These are phyloP conservation scores for Philaenus spumarius DNA, from an alignment of 1,140 invertebrate species.

Conservation along the genomic window DNA sequence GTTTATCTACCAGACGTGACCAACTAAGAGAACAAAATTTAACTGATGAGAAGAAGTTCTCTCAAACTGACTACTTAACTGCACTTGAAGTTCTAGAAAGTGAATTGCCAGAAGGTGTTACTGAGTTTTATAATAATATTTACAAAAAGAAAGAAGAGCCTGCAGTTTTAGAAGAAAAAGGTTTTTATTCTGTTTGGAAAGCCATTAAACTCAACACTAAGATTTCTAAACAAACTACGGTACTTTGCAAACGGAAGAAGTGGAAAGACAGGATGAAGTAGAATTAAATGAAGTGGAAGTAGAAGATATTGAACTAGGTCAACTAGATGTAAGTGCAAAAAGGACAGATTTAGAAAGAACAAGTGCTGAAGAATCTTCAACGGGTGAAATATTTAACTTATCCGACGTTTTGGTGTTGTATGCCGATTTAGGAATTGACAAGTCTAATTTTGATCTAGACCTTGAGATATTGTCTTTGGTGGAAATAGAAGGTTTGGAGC, in stretches of 20 bases:
- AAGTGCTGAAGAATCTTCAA: too few relatives aligned
- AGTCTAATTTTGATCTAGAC: too few relatives aligned
- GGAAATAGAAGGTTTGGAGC: too few relatives aligned
- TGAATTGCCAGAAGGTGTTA: neutral
- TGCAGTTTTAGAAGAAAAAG: neutral
- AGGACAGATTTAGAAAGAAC: neutral
- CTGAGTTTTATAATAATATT: neutral
- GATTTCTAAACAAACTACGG: neutral
- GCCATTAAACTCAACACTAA: neutral
- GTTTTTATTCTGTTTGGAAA: too few relatives aligned
- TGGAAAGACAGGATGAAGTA: neutral
- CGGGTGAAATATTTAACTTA: too few relatives aligned
- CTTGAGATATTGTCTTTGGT: too few relatives aligned
- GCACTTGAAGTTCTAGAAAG: neutral
- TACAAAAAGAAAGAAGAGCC: neutral
- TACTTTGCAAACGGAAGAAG: neutral
- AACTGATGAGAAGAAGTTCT: neutral
- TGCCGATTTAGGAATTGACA: too few relatives aligned
- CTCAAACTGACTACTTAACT: neutral
- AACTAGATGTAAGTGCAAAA: neutral
- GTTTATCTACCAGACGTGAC: neutral
- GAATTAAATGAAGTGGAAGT: neutral
- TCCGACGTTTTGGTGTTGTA: too few relatives aligned
- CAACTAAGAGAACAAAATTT: neutral
- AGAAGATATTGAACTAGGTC: neutral